Percentiles rank a stretch among this genome's conserved stretches.
Conservation (phyloP, 2,797 vertebrate species). For the Tenualosa thibaudeaui region DNA sequence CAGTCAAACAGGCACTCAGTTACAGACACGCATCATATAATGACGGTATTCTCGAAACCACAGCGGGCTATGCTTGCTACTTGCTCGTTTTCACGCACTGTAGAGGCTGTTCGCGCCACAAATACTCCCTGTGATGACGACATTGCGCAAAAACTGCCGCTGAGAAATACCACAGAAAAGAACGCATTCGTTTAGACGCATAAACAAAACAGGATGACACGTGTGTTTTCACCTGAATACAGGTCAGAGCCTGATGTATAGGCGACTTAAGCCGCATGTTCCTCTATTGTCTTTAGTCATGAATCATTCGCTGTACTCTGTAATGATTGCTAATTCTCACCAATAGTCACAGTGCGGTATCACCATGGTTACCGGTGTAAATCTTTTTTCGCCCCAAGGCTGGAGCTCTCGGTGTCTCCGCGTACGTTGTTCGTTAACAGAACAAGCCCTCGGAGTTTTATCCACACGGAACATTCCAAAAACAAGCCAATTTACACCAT, state of each 20-base stretch:
- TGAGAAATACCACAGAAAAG: neutral
- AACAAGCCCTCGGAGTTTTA: neutral
- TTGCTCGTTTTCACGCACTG: neutral
- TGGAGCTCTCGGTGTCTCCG: conserved; percentile 31
- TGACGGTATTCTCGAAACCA: neutral
- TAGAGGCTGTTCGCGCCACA: neutral
- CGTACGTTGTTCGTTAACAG: neutral
- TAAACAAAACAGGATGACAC: neutral
- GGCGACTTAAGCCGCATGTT: neutral
- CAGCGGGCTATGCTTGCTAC: neutral
- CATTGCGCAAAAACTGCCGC: neutral
- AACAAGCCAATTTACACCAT: no score
- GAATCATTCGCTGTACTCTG: conserved; percentile 17
- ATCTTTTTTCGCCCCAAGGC: conserved; percentile 49
- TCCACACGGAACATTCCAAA: no score
- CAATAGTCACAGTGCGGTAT: conserved; percentile 45
- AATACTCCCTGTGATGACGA: conserved; percentile 9
- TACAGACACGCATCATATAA: neutral
- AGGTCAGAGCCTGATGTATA: neutral
- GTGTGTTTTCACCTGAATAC: neutral
- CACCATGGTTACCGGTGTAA: conserved; percentile 57
- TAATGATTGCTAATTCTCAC: conserved; percentile 40
- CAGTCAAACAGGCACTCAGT: neutral
- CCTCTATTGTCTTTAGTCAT: neutral
- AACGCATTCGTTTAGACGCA: neutral